Conservation (phyloP, 2,888 invertebrate species). For the Anorthoa munda region DNA sequence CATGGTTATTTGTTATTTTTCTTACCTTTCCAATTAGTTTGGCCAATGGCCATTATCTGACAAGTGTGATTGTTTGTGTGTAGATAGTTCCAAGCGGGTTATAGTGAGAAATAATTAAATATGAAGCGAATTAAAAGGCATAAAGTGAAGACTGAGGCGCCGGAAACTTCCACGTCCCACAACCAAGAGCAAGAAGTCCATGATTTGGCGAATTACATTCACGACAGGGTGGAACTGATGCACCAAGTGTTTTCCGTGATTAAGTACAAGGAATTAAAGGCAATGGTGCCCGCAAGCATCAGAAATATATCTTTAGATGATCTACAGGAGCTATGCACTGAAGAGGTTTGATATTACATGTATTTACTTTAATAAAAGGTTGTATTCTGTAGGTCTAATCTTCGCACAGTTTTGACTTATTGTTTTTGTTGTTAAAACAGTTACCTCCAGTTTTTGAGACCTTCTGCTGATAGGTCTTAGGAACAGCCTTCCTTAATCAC, state of each 20-base stretch:
- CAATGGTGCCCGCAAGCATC: slow-evolving; percentile 90
- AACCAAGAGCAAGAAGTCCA: slow-evolving; percentile 79
- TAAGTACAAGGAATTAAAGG: slow-evolving; percentile 90
- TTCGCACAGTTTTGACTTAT: not conserved
- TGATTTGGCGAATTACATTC: slow-evolving; percentile 90
- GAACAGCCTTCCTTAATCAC: too few species aligned
- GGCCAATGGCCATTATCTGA: not conserved
- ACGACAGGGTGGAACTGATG: slow-evolving; percentile 91
- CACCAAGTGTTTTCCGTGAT: slow-evolving; percentile 91
- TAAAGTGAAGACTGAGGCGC: slow-evolving; percentile 82
- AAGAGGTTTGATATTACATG: slow-evolving; percentile 81
- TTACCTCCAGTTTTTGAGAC: not conserved
- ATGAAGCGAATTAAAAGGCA: slow-evolving; percentile 68
- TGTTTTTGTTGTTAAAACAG: not conserved
- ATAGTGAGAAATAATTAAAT: slow-evolving; percentile 8
- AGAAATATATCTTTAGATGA: slow-evolving; percentile 86
- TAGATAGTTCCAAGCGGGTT: not conserved
- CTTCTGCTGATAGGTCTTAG: not conserved
- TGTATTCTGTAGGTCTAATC: not conserved
- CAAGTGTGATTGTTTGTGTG: slow-evolving; percentile 3
- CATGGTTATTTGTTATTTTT: too few species aligned
- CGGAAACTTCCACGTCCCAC: slow-evolving; percentile 74
- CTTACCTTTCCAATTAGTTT: not conserved
- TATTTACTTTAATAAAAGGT: not conserved
- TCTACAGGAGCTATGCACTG: slow-evolving; percentile 91